A percentile compares a stretch with the other conserved stretches of the same genome.
Evolutionary conservation across 2,113 vertebrate species (phyloP).

Genomic region (Oncorhynchus keta): DNA sequence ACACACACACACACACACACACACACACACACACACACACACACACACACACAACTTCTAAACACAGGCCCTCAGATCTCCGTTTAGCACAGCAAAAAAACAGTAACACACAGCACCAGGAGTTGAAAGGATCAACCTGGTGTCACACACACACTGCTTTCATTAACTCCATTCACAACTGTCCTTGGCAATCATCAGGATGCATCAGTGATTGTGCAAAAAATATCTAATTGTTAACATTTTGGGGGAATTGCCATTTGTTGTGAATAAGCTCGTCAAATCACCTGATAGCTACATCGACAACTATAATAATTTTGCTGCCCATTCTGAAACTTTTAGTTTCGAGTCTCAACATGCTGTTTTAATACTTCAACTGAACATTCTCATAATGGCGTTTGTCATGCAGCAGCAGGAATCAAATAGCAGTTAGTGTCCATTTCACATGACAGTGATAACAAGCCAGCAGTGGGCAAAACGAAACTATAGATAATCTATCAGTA

Average conservation of each 20-base stretch:
- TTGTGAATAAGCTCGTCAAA: background rate
- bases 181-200: constrained; percentile 14
- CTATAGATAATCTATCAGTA: too few relatives aligned
- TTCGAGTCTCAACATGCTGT: too few relatives aligned
- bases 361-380: too few relatives aligned
- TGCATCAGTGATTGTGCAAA: background rate
- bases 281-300: constrained; percentile 3
- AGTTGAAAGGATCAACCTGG: constrained; percentile 35
- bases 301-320: constrained; percentile 8
- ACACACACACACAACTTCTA: constrained; percentile 49
- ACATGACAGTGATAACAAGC: too few relatives aligned
- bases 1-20: constrained; percentile 24
- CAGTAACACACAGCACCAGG: constrained; percentile 35
- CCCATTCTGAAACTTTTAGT: background rate
- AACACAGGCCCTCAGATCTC: constrained; percentile 54
- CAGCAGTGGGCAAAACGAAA: too few relatives aligned
- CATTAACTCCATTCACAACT: constrained; percentile 54
- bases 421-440: too few relatives aligned
- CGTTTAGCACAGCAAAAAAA: constrained; percentile 69
- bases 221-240: constrained; percentile 2
- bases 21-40: constrained; percentile 29
- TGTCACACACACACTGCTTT: constrained; percentile 54
- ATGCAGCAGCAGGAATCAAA: too few relatives aligned
- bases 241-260: background rate
- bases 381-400: too few relatives aligned